Base-by-base conservation (phyloP, 2,888 invertebrate genomes). In the Heliothis peltigera region DNA sequence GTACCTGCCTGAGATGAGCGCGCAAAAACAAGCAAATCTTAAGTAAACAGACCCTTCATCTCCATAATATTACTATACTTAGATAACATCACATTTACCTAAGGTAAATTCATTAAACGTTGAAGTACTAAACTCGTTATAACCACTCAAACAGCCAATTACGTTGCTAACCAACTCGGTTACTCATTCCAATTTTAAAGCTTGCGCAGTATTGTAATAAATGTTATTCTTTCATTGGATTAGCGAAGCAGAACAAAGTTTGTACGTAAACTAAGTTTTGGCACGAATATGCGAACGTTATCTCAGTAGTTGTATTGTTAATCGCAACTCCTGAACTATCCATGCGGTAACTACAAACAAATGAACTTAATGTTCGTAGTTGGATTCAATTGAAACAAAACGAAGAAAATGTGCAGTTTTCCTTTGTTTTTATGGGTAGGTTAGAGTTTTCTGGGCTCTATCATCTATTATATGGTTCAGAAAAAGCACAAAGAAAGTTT, bases 281-380 rank as follows among this genome's bases (percentile, higher is more conserved):
- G 77, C 77, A 77, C 64, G 64, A 64, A 70, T 64, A 70, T 62
- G 47, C 62, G 64, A 59, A 52, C 28, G 51, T 61, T 65, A 64
- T 77, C 57, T 63, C 35, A 35, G 60, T 58, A 54, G 73, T 73
- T 64, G 52, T 68, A 51, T 76, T 69, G 73, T 75, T 76, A 53
- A 68, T 68, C 53, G 53, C 55, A 59, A 64, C 69, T 73, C 32
- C 53, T 47, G 53, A 69, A 74, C 69, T 64, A 74, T 60, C 19
- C 69, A 46, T 73, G 74, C 59, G 72, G 64, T 74, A 69, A 70
- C 74, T 63, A 46, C 57, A 73, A 73, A 72, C 64, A 60, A 69
- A 73, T 74, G 64, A 70, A 74, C 56, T 57, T 69, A 57, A 56
- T 66, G 66, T 57, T 69, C 53, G 59, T 53, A 51, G 69, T 64